Base-by-base conservation (phyloP, 1,140 invertebrate species). In the Rhyacophila brunnea region DNA sequence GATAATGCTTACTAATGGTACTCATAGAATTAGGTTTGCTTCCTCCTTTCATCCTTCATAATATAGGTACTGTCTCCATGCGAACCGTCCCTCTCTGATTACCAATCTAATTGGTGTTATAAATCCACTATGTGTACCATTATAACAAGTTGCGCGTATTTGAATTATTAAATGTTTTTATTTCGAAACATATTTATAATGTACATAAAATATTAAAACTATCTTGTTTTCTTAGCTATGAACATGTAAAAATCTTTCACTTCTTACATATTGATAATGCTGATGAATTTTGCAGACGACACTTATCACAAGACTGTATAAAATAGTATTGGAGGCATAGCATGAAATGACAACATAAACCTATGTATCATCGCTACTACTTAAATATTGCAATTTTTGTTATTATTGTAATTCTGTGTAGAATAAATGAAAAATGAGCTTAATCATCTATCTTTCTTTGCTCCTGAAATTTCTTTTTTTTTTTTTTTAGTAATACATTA, bases 231-330 rank as follows among this genome's bases (percentile, higher is more conserved):
- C 38, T 17, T 40, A n/a, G 38, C n/a, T 50, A 50, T 38, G 17
- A 50, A 34, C 17, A 40, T 38, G 35, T 50, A 50, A 50, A 50
- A 50, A 50, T 36, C 34, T 36, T 50, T 50, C 34, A 17, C 6
- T 50, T 50, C 38, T 50, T 20, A 50, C 20, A 18, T 52, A 54
- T 45, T 45, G 20, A 36, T 54, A 42, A 54, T 32, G 38, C 19
- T 18, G 34, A 54, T 54, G 52, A 44, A 18, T 54, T 28, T 54
- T 44, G 23, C 52, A 54, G 52, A 54, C 40, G 52, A 46, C 52
- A 52, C 50, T 52, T 52, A 52, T 52, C 50, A 54, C 34, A 51
- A 51, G 43, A 45, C 43, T 45, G 43, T 45, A 18, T 18, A 15
- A 45, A 45, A 6, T 10, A 19, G n/a, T 45, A 45, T 45, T 17